A percentile compares a stretch with the other conserved stretches of the same genome.
These are phyloP conservation scores for Carollia perspicillata DNA, from an alignment of 2,113 vertebrate species.

Conservation along the genomic window DNA sequence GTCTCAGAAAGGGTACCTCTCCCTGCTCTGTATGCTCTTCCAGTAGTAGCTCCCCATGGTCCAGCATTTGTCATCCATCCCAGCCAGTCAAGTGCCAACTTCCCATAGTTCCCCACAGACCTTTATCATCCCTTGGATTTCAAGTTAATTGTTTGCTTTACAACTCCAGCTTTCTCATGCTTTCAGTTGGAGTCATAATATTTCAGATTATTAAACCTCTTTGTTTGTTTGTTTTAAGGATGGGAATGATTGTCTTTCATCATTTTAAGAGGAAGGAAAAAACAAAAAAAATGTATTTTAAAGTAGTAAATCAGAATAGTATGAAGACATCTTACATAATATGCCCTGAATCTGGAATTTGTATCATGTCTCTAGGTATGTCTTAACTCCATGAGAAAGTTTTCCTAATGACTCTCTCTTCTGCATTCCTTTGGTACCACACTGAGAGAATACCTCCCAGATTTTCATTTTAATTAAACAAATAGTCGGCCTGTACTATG, in stretches of 20 bases:
- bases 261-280: not conserved
- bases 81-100: not conserved
- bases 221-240: not conserved
- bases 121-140: not conserved
- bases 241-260: not conserved
- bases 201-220: not conserved
- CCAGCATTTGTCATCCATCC: not conserved
- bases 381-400: not conserved
- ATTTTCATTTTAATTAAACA: not conserved
- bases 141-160: not conserved
- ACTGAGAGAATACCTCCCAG: not conserved
- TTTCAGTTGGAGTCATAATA: not conserved
- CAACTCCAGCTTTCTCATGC: not conserved
- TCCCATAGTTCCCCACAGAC: not conserved
- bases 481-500: not conserved
- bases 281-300: not conserved
- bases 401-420: not conserved
- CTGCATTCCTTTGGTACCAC: not conserved
- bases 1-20: not conserved
- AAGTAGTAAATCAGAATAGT: not conserved
- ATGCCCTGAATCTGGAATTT: not conserved
- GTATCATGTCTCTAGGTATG: not conserved
- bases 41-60: not conserved
- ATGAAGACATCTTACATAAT: not conserved
- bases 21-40: not conserved